Conservation (phyloP, 2,797 vertebrate species). For the Carduelis carduelis region DNA sequence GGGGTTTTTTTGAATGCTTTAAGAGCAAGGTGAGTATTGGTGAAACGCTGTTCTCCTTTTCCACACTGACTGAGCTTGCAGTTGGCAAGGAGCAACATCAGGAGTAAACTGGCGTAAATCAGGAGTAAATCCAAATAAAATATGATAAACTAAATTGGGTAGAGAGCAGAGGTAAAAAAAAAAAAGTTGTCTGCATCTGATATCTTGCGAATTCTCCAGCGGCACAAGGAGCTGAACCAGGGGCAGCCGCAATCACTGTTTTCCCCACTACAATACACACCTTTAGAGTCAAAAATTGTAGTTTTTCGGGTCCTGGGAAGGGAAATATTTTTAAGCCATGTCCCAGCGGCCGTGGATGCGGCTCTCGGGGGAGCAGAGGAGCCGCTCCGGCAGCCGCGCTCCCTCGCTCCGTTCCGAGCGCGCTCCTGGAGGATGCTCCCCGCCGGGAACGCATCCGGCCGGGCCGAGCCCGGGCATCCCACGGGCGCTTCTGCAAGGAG, state of each 20-base stretch:
- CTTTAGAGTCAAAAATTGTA: not conserved
- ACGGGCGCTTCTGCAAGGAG: not conserved
- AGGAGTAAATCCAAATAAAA: not conserved
- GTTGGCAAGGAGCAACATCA: not conserved
- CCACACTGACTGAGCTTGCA: not conserved
- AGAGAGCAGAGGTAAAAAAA: rapidly evolving
- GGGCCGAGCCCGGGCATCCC: not conserved
- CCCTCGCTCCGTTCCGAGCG: not conserved
- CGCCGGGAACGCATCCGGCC: not conserved
- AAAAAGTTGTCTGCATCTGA: rapidly evolving
- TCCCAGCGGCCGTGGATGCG: not conserved
- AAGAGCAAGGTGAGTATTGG: not conserved
- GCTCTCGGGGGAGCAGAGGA: not conserved
- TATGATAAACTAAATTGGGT: not conserved
- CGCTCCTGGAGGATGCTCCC: not conserved
- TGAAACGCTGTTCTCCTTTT: not conserved
- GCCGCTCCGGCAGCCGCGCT: not conserved
- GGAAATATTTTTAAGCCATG: not conserved
- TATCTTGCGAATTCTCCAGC: not conserved
- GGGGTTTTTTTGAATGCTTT: not conserved
- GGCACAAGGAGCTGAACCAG: not conserved
- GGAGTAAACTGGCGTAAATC: not conserved
- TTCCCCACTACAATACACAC: not conserved
- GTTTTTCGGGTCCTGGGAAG: not conserved
- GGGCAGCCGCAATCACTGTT: not conserved